A percentile compares a stretch with the other conserved stretches of the same genome.
These are phyloP conservation scores for Tamandua tetradactyla DNA, from an alignment of 2,797 vertebrate genomes.

Conservation along the genomic window DNA sequence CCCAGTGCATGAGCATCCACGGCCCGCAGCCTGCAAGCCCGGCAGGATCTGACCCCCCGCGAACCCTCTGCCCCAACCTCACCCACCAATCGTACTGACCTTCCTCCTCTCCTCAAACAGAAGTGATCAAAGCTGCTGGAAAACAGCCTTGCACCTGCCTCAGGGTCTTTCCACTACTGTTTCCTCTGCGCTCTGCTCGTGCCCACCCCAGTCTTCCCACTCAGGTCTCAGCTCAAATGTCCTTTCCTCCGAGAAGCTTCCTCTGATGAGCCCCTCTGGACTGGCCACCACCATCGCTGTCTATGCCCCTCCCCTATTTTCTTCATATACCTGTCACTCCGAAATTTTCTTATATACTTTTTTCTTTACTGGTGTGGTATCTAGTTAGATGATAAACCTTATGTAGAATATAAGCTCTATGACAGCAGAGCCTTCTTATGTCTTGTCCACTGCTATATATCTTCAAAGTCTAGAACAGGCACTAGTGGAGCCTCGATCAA, in stretches of 20 bases:
- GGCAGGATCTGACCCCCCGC: accelerated
- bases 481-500: background rate
- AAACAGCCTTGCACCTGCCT: background rate
- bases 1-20: background rate
- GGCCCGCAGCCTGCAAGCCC: background rate
- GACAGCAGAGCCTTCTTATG: background rate
- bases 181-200: background rate
- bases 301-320: background rate
- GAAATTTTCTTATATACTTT: background rate
- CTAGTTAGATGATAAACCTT: background rate
- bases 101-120: background rate
- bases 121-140: background rate
- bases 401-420: background rate
- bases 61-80: background rate
- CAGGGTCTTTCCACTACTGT: background rate
- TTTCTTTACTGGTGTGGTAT: background rate
- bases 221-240: background rate
- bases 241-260: background rate
- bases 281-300: background rate
- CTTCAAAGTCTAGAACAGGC: background rate
- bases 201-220: background rate
- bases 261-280: background rate
- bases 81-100: background rate
- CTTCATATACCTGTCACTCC: background rate
- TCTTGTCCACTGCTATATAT: background rate